Base-by-base conservation (phyloP, 2,113 vertebrate species). In the Platichthys flesus region DNA sequence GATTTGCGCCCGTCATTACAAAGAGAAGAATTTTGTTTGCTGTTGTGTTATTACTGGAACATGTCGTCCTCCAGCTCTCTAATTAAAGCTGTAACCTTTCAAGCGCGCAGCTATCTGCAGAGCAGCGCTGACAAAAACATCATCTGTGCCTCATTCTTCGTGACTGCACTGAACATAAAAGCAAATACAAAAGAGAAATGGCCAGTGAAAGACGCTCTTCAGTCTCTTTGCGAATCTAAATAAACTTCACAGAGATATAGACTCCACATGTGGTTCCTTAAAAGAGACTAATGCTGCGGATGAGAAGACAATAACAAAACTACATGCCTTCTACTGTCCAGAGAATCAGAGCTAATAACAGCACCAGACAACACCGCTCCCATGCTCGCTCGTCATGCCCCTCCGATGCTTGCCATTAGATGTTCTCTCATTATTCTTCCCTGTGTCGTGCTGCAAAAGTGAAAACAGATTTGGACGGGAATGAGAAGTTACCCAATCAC, bases 161-260 rank as follows among this genome's bases (percentile, higher is more conserved):
- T 81, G 69, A 56, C 20, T 55, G 26, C 2, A 12, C 49, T n/a
- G 45, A 71, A 74, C 65, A 85, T 85, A 24, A 82, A 90, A 87
- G 82, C 61, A 79, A 86, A 82, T 68, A 56, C 3, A 52, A 23
- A 56, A 56, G 73, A 65, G 74, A 49, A 83, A 74, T 52, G 71
- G 66, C 76, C 83, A 80, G 75, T 23, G 71, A 85, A 82, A 81
- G 75, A 59, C 51, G 20, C 62, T 78, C 85, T 87, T 85, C 78
- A 88, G 74, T 79, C 74, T 87, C 87, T 83, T 81, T 71, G 73
- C 71, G 77, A 87, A 92, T 91, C 87, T 82, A 91, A 92, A 92
- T 88, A 91, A 88, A 91, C 88, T 88, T 93, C 85, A 93, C 79
- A 88, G 86, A 60, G 56, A 87, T 23, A n/a, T 7, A 49, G 54